These are phyloP conservation scores for Turnix velox DNA, from an alignment of 2,113 vertebrate genomes.

Conservation along the genomic window DNA sequence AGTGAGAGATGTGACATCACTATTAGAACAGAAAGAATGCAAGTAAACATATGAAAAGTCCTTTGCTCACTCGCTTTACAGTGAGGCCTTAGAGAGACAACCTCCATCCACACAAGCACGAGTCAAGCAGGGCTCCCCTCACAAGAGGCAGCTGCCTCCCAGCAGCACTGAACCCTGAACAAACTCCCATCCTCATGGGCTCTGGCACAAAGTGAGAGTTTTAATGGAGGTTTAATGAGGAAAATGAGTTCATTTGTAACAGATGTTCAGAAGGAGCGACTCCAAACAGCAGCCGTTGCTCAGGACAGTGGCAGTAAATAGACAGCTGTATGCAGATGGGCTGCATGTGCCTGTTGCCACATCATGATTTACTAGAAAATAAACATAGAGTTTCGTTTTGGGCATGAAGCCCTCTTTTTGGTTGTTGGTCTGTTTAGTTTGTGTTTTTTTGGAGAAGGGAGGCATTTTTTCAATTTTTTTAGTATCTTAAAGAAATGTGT, in stretches of 20 bases:
- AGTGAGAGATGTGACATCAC: not conserved
- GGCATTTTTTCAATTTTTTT: not conserved
- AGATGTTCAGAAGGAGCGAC: not conserved
- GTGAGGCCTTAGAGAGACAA: not conserved
- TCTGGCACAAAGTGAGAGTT: not conserved
- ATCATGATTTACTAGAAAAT: not conserved
- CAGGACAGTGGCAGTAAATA: not conserved
- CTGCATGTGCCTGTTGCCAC: not conserved
- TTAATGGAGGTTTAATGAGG: not conserved
- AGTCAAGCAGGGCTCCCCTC: fast-evolving
- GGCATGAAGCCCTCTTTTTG: not conserved
- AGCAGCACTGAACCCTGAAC: not conserved
- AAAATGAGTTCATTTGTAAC: not conserved
- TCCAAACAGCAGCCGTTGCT: not conserved
- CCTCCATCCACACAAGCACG: fast-evolving
- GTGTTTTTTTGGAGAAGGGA: fast-evolving
- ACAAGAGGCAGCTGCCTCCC: not conserved
- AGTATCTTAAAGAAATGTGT: not conserved
- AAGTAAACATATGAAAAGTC: not conserved
- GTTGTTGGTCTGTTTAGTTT: no score
- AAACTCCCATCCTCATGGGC: not conserved
- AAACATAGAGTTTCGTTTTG: not conserved
- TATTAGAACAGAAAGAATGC: not conserved
- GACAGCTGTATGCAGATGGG: not conserved
- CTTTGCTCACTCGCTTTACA: not conserved